Base-by-base conservation (phyloP, 2,888 invertebrate species). In the Phragmatobia fuliginosa region DNA sequence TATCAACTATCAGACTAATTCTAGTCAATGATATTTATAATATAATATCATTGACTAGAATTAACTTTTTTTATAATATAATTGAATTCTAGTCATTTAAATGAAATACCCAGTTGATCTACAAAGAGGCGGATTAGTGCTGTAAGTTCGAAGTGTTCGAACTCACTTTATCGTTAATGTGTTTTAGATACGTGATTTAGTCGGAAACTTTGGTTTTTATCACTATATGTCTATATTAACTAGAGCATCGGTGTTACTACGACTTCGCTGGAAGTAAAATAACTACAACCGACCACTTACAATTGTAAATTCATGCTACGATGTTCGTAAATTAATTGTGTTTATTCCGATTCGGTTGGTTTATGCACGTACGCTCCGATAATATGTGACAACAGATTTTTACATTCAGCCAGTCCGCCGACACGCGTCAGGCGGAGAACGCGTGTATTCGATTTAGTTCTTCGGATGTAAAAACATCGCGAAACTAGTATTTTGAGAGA, bases 321-420 rank as follows among this genome's bases (percentile, higher is more conserved):
- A 73, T 80, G 78, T 86, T 71, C 73, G 78, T 85, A 83, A 85
- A 56, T 85, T 88, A 86, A 84, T 85, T 81, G 83, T 85, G 86
- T 86, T 85, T 85, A 86, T 87, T 91, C 83, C 77, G 87, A 92
- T 88, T 92, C 79, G 86, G 93, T 90, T 87, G 93, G 93, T 83
- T 92, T 88, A 91, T 88, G 88, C 92, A 89, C 88, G 93, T 90
- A 87, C 90, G 89, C 89, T 90, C 87, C 90, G 85, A 90, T 90
- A 89, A 77, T 81, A 81, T 87, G 82, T 86, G 86, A 86, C 87
- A 85, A 83, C 85, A 79, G 80, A 86, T 85, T 90, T 88, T 85
- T 83, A 81, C 82, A 85, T 82, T 82, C 79, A 79, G 88, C 87
- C 92, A 93, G 93, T 94, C 84, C 83, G 87, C 85, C 83, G 85